These are phyloP conservation scores for Cyrtorhinus lividipennis DNA, from an alignment of 1,140 invertebrate species.

Conservation along the genomic window DNA sequence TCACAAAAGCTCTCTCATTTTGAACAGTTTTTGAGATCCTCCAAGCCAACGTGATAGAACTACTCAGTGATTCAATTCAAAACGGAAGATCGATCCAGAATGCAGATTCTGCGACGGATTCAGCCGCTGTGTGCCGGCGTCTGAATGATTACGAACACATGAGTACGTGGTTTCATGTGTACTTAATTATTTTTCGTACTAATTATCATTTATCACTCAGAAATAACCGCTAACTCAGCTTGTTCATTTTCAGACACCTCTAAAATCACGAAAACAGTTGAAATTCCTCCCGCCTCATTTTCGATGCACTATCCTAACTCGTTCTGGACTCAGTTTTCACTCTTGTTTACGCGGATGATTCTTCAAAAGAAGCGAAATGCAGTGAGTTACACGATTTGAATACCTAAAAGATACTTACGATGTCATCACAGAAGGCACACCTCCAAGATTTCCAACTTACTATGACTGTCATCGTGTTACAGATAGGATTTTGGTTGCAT, in stretches of 20 bases:
- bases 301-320: slow-evolving; percentile 30
- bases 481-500: slow-evolving; percentile 38
- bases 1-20: slow-evolving; percentile 12
- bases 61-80: slow-evolving; percentile 25
- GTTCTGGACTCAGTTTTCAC: slow-evolving; percentile 36
- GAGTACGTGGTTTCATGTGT: no score
- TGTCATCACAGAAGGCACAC: no score
- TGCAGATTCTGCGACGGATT: slow-evolving; percentile 15
- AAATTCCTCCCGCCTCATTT: neutral
- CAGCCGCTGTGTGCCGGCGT: neutral
- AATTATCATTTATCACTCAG: no score
- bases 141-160: neutral
- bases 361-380: slow-evolving; percentile 36
- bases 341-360: slow-evolving; percentile 37
- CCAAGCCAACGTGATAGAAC: slow-evolving; percentile 23
- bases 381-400: slow-evolving; percentile 25
- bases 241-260: slow-evolving; percentile 21
- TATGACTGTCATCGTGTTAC: no score
- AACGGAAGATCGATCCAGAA: slow-evolving; percentile 25
- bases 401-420: no score
- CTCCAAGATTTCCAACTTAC: no score
- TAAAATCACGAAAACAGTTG: slow-evolving; percentile 13
- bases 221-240: neutral
- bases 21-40: slow-evolving; percentile 29
- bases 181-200: no score